Conservation (phyloP, 2,797 vertebrate genomes). For the Oophaga sylvatica region DNA sequence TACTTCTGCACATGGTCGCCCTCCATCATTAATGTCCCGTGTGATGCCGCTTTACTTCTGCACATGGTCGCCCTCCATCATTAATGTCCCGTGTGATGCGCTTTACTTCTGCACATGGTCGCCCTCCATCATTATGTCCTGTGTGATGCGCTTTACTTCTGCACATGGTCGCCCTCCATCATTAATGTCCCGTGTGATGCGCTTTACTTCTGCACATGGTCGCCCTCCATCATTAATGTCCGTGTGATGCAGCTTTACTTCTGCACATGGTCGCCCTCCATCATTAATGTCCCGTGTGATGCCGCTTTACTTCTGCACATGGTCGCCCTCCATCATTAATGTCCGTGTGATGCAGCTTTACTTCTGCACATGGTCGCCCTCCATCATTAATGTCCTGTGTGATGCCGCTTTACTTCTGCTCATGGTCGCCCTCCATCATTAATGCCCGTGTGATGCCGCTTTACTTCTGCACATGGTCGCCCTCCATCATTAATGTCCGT, state of each 20-base stretch:
- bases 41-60: too few relatives aligned
- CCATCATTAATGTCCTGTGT: too few relatives aligned
- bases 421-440: constrained; percentile 12
- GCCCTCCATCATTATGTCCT: constrained; percentile 19
- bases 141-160: neutral
- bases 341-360: neutral
- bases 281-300: neutral
- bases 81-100: too few relatives aligned
- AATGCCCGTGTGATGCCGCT: neutral
- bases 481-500: neutral
- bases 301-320: neutral
- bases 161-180: neutral
- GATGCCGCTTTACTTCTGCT: neutral
- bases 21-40: too few relatives aligned
- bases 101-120: neutral
- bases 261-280: neutral
- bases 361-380: neutral
- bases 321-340: neutral
- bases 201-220: neutral
- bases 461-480: neutral
- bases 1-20: neutral
- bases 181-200: neutral
- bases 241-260: neutral
- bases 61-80: too few relatives aligned
- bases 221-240: constrained; percentile 5